phyloP scores from a whole-genome alignment of 2,888 invertebrate species.

The Catonia carolina region DNA sequence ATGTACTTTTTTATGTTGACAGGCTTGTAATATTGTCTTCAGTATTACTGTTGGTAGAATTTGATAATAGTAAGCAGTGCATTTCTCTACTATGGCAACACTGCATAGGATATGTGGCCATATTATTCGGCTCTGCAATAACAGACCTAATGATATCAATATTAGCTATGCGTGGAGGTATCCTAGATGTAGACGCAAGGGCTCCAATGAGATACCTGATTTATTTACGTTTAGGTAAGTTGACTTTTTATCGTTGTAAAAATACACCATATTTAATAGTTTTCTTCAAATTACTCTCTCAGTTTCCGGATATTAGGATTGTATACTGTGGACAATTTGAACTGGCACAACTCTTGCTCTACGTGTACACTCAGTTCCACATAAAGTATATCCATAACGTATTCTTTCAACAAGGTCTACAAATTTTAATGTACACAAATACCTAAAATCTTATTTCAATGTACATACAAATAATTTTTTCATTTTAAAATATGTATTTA shows the following conservation, averaged over 20 bases:
- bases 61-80: constrained; percentile 48
- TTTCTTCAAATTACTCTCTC: neutral
- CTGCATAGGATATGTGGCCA: constrained; percentile 54
- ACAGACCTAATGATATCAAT: constrained; percentile 65
- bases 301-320: neutral
- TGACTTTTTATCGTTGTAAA: neutral
- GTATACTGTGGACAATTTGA: too few relatives aligned
- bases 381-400: too few relatives aligned
- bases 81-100: constrained; percentile 50
- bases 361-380: too few relatives aligned
- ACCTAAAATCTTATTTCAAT: too few relatives aligned
- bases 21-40: constrained; percentile 56
- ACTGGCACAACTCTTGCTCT: too few relatives aligned
- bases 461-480: too few relatives aligned
- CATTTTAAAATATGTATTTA: too few relatives aligned
- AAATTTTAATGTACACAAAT: too few relatives aligned
- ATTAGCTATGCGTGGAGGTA: constrained; percentile 71
- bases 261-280: constrained; percentile 5
- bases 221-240: constrained; percentile 67
- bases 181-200: constrained; percentile 66
- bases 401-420: too few relatives aligned
- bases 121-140: constrained; percentile 54
- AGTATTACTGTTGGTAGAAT: constrained; percentile 52
- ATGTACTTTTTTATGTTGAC: too few relatives aligned
- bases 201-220: constrained; percentile 71